A percentile compares a stretch with the other conserved stretches of the same genome.
Evolutionary conservation across 1,140 invertebrate species (phyloP).

Genomic region (Pseudachorutes palmiensis): DNA sequence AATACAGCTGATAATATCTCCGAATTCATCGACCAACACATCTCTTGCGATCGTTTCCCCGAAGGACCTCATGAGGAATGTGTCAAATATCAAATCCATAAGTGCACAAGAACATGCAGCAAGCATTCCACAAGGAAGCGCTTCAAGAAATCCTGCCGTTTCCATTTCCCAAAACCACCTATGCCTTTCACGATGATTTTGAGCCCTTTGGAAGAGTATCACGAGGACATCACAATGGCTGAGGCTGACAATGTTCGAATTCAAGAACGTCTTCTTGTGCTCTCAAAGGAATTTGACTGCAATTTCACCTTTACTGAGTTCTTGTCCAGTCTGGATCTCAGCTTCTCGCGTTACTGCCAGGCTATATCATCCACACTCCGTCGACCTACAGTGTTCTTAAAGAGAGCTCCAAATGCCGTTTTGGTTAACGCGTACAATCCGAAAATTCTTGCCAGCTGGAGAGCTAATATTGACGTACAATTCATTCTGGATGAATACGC

Average conservation of each 20-base stretch:
- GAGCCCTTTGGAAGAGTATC: neutral
- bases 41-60: neutral
- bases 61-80: neutral
- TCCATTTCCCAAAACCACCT: neutral
- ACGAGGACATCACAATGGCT: neutral
- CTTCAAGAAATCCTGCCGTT: neutral
- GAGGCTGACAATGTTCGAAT: neutral
- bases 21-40: neutral
- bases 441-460: slow-evolving; percentile 1
- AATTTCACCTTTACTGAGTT: neutral
- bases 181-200: neutral
- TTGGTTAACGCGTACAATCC: neutral
- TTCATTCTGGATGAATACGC: slow-evolving; percentile 1
- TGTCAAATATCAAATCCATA: neutral
- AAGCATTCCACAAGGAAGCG: neutral
- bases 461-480: neutral
- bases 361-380: neutral
- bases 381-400: neutral
- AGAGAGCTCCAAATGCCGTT: neutral
- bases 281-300: neutral
- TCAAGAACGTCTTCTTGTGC: neutral
- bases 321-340: neutral
- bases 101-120: neutral
- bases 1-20: neutral
- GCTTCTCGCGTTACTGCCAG: neutral